These are phyloP conservation scores for Galerucella pusilla DNA, from an alignment of 2,888 invertebrate genomes.

Conservation along the genomic window DNA sequence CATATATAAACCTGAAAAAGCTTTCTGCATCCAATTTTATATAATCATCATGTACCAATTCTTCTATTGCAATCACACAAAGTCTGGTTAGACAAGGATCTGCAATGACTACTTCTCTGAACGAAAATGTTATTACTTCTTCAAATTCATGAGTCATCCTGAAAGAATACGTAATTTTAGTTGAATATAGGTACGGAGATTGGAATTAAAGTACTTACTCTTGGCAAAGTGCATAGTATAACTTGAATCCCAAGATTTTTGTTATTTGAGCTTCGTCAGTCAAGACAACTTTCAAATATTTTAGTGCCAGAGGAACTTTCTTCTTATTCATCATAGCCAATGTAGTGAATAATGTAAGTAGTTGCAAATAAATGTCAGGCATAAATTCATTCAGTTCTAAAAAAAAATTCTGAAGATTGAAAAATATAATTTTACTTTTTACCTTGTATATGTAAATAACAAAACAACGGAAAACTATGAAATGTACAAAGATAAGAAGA, in stretches of 20 bases:
- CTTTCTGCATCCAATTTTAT: conserved; percentile 45
- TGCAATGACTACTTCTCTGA: conserved; percentile 44
- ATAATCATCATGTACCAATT: conserved; percentile 49
- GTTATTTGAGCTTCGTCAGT: conserved; percentile 41
- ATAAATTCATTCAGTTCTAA: conserved; percentile 34
- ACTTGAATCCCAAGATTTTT: conserved; percentile 46
- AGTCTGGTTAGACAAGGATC: conserved; percentile 48
- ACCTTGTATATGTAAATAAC: conserved; percentile 19
- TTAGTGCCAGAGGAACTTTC: conserved; percentile 43
- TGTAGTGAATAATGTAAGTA: conserved; percentile 48
- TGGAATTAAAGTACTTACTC: conserved; percentile 45
- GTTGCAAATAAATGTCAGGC: conserved; percentile 47
- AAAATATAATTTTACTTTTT: conserved; percentile 6
- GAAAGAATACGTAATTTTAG: conserved; percentile 28
- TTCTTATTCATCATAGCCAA: conserved; percentile 47
- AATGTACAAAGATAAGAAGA: too few species aligned
- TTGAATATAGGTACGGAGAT: conserved; percentile 8
- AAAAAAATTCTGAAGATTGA: background rate
- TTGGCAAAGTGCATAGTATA: conserved; percentile 47
- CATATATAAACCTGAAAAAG: conserved; percentile 48
- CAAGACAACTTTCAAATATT: conserved; percentile 41
- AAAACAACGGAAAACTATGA: too few species aligned
- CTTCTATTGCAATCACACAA: conserved; percentile 47
- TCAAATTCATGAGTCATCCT: conserved; percentile 51
- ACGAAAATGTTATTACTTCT: conserved; percentile 45